phyloP scores from a whole-genome alignment of 2,113 vertebrate species.

The Desmodus rotundus region DNA sequence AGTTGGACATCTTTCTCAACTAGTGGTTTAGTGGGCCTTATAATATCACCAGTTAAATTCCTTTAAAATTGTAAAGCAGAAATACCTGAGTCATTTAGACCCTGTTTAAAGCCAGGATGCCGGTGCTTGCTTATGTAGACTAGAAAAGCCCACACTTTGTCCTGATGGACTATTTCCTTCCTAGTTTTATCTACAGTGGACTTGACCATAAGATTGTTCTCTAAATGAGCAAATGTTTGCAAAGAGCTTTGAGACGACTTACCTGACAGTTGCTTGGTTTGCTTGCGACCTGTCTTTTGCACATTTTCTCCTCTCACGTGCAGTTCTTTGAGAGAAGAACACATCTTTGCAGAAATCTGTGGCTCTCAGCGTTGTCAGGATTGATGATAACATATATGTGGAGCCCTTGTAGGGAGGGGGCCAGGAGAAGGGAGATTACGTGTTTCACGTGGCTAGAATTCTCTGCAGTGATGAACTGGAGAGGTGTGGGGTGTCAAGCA shows the following conservation, averaged over 20 bases:
- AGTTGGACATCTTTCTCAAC: background rate
- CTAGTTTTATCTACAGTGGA: background rate
- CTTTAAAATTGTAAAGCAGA: background rate
- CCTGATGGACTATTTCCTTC: background rate
- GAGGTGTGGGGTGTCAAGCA: background rate
- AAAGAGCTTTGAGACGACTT: slow-evolving; percentile 10
- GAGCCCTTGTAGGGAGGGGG: background rate
- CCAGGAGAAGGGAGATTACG: background rate
- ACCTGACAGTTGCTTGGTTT: slow-evolving; percentile 19
- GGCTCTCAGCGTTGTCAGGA: background rate
- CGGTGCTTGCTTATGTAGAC: background rate
- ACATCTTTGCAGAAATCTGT: slow-evolving; percentile 5
- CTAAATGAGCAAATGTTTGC: background rate
- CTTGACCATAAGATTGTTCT: background rate
- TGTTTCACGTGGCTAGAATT: background rate
- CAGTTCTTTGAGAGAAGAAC: slow-evolving; percentile 11
- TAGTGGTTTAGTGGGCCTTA: background rate
- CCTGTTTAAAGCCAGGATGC: background rate
- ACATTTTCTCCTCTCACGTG: background rate
- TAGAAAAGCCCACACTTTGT: background rate
- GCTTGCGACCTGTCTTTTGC: background rate
- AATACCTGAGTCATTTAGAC: background rate
- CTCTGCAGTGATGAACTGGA: background rate
- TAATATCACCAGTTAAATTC: background rate
- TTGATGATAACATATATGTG: background rate